Evolutionary conservation across 2,113 vertebrate genomes (phyloP).

Genomic region (Xenopus laevis): DNA sequence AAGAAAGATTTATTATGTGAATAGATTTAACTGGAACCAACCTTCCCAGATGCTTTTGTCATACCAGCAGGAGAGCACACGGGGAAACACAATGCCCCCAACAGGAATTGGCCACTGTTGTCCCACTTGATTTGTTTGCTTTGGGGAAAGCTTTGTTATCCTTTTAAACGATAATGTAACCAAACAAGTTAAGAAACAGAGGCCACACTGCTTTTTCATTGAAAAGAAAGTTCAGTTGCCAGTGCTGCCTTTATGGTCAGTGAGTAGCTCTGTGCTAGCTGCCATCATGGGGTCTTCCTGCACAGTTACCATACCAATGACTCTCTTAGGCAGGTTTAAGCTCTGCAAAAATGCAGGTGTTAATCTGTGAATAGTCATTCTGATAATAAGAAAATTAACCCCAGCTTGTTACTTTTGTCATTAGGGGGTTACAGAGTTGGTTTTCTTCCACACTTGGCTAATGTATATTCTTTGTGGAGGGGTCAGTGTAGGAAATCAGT

Average conservation of each 20-base stretch:
- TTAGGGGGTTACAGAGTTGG: not conserved
- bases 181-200: conserved; percentile 20
- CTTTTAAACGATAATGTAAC: conserved; percentile 30
- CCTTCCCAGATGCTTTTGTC: not conserved
- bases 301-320: conserved; percentile 27
- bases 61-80: not conserved
- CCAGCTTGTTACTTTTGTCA: conserved; percentile 8
- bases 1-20: not conserved
- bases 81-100: not conserved
- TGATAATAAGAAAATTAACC: conserved; percentile 1
- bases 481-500: not conserved
- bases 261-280: conserved; percentile 6
- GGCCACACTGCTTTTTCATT: conserved; percentile 29
- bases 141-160: conserved; percentile 33
- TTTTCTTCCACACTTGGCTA: not conserved
- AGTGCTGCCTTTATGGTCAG: conserved; percentile 9
- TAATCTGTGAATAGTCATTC: conserved; percentile 2
- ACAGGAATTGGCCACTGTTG: conserved; percentile 1
- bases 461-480: not conserved
- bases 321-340: conserved; percentile 6
- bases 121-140: conserved; percentile 19
- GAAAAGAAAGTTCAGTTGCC: conserved; percentile 16
- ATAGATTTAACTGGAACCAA: not conserved
- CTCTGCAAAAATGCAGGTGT: conserved; percentile 1
- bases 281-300: conserved; percentile 38